These are phyloP conservation scores for Synodontis membranacea DNA, from an alignment of 2,113 vertebrate genomes.

Conservation along the genomic window DNA sequence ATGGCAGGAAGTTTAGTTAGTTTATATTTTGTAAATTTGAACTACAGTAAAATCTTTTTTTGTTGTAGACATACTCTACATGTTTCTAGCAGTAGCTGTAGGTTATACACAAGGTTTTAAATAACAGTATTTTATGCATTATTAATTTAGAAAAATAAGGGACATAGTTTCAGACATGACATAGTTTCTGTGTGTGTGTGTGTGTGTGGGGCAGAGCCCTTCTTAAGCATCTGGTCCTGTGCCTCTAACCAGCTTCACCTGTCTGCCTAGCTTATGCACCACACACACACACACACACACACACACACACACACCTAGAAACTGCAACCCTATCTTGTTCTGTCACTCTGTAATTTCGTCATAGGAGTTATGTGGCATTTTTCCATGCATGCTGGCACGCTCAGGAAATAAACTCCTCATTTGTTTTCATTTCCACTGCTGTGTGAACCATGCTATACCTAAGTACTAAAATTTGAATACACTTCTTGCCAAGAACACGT, in stretches of 20 bases:
- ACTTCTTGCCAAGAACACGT: background rate
- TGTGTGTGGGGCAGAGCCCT: slow-evolving; percentile 52
- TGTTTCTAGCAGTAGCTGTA: background rate
- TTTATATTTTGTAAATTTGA: background rate
- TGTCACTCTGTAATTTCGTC: slow-evolving; percentile 4
- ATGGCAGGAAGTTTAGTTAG: background rate
- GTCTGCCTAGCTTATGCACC: slow-evolving; percentile 64
- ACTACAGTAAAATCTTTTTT: no score
- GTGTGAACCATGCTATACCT: background rate
- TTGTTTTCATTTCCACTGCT: background rate
- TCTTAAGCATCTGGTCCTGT: slow-evolving; percentile 63
- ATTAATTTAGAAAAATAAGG: background rate
- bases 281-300: slow-evolving; percentile 51
- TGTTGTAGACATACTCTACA: background rate
- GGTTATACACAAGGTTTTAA: no score
- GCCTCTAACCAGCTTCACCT: slow-evolving; percentile 69
- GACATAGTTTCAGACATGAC: background rate
- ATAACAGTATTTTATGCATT: background rate
- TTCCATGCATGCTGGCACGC: background rate
- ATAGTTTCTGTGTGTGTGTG: slow-evolving; percentile 3
- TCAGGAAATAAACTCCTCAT: background rate
- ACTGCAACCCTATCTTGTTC: slow-evolving; percentile 58
- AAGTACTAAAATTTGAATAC: no score
- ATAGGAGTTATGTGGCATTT: background rate
- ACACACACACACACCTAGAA: slow-evolving; percentile 50